Evolutionary conservation across 2,888 invertebrate genomes (phyloP).

Genomic region (Meteorus colon): DNA sequence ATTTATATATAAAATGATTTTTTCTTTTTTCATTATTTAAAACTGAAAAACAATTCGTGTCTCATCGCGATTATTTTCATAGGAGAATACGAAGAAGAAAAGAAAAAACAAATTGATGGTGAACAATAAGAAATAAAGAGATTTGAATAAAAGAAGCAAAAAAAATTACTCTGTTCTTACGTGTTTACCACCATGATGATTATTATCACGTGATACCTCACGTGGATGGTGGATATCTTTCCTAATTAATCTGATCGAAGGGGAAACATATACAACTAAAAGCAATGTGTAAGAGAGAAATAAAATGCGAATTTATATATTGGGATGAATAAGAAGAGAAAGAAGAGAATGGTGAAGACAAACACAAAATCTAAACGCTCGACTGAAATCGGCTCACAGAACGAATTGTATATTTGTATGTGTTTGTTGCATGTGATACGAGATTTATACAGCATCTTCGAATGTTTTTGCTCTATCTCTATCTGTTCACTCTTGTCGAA

Average conservation of each 20-base stretch:
- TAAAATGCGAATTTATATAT: constrained; percentile 8
- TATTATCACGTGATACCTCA: constrained; percentile 48
- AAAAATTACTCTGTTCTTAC: constrained; percentile 44
- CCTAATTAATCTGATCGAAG: constrained; percentile 46
- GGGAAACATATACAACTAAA: background rate
- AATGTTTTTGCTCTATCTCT: constrained; percentile 30
- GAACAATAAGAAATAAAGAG: background rate
- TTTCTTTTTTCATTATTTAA: background rate
- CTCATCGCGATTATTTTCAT: background rate
- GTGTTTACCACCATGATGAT: constrained; percentile 46
- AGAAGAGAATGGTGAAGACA: background rate
- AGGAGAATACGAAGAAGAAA: background rate
- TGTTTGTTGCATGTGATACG: constrained; percentile 23
- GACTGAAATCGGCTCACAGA: background rate
- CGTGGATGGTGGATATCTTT: constrained; percentile 47
- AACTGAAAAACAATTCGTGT: background rate
- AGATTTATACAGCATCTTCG: constrained; percentile 42
- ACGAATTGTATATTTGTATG: background rate
- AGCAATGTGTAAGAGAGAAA: background rate
- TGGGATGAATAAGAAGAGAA: background rate
- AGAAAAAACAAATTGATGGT: background rate
- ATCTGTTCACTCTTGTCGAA: constrained; percentile 37
- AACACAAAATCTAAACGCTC: constrained; percentile 30
- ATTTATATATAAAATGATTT: background rate
- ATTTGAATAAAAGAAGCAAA: constrained; percentile 27